These are phyloP conservation scores for Molanna angustata DNA, from an alignment of 2,888 invertebrate species.

Conservation along the genomic window DNA sequence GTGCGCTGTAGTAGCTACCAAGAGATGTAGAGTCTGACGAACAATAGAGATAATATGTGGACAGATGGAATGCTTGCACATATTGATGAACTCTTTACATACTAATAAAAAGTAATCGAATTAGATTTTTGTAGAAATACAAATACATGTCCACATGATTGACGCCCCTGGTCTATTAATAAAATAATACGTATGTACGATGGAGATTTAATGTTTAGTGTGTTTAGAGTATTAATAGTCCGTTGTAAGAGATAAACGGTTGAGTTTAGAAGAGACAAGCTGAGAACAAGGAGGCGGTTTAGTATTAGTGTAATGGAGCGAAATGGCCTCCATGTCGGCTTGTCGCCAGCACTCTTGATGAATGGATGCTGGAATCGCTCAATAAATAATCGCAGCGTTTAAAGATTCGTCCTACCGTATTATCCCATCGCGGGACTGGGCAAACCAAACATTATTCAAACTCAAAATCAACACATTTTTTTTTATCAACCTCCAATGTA, in stretches of 20 bases:
- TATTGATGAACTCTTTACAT: no score
- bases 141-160: background rate
- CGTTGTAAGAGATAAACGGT: slow-evolving; percentile 20
- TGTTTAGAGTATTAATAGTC: slow-evolving; percentile 19
- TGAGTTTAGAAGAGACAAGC: slow-evolving; percentile 14
- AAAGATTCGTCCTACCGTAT: slow-evolving; percentile 9
- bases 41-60: no score
- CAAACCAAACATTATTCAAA: no score
- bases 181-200: background rate
- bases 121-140: no score
- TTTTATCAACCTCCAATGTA: no score
- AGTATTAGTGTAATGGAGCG: slow-evolving; percentile 25
- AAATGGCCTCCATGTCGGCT: slow-evolving; percentile 21
- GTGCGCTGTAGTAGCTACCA: no score
- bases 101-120: no score
- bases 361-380: slow-evolving; percentile 17
- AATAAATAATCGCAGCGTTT: slow-evolving; percentile 4
- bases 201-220: slow-evolving; percentile 15
- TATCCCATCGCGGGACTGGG: no score
- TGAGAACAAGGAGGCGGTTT: slow-evolving; percentile 12
- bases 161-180: slow-evolving; percentile 17
- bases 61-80: no score
- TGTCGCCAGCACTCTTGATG: slow-evolving; percentile 22
- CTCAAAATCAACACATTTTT: no score
- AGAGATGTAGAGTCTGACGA: no score